These are phyloP conservation scores for Ameiurus melas DNA, from an alignment of 2,113 vertebrate genomes.

Conservation along the genomic window DNA sequence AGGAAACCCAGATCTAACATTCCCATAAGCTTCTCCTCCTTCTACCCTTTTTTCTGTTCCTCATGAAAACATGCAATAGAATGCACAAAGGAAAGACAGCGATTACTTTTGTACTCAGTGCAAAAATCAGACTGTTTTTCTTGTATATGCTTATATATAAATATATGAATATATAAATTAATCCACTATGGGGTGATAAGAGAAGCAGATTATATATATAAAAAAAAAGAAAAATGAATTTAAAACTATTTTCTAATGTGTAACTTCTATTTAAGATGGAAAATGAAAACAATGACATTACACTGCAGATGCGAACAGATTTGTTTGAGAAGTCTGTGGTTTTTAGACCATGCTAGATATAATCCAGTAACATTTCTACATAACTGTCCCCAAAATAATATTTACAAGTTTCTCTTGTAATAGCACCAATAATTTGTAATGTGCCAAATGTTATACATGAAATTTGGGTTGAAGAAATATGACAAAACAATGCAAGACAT, in stretches of 20 bases:
- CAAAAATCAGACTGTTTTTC: slow-evolving; percentile 82
- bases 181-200: slow-evolving; percentile 83
- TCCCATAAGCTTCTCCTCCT: slow-evolving; percentile 61
- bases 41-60: slow-evolving; percentile 54
- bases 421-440: slow-evolving; percentile 79
- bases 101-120: slow-evolving; percentile 91
- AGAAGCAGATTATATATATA: slow-evolving; percentile 77
- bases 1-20: slow-evolving; percentile 97
- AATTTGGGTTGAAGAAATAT: slow-evolving; percentile 69
- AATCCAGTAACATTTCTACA: slow-evolving; percentile 79
- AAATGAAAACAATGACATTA: slow-evolving; percentile 69
- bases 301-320: slow-evolving; percentile 68
- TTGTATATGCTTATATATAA: slow-evolving; percentile 80
- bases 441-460: slow-evolving; percentile 86
- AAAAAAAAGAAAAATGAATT: slow-evolving; percentile 70
- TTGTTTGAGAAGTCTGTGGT: slow-evolving; percentile 73
- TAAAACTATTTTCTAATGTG: slow-evolving; percentile 91
- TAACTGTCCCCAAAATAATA: slow-evolving; percentile 71
- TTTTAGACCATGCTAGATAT: slow-evolving; percentile 78
- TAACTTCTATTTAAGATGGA: slow-evolving; percentile 86
- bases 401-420: slow-evolving; percentile 75
- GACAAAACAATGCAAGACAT: slow-evolving; percentile 50
- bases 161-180: slow-evolving; percentile 80
- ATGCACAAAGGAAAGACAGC: slow-evolving; percentile 83
- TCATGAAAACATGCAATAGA: slow-evolving; percentile 84